A percentile compares a stretch with the other conserved stretches of the same genome.
phyloP scores from a whole-genome alignment of 2,888 invertebrate genomes.

The Meteorus cinctellus region DNA sequence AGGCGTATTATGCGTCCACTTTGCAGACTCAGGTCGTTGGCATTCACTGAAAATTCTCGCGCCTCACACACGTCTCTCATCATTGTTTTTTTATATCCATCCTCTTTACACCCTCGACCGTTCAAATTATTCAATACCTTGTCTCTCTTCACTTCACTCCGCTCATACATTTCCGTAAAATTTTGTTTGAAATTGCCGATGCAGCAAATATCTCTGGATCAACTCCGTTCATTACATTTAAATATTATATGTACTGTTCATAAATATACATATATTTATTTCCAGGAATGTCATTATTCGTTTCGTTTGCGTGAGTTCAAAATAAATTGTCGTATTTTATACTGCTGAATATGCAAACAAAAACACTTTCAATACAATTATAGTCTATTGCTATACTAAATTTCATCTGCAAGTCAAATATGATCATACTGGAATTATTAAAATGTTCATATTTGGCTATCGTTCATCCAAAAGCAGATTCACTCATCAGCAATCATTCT shows the following conservation, averaged over 20 bases:
- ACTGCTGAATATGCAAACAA: too few species aligned
- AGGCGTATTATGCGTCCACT: slow-evolving; percentile 18
- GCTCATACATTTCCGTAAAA: background rate
- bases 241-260: background rate
- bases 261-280: background rate
- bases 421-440: too few species aligned
- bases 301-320: background rate
- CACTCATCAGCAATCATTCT: too few species aligned
- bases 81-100: slow-evolving; percentile 5
- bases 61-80: background rate
- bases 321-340: background rate
- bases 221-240: background rate
- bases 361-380: too few species aligned
- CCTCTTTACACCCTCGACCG: background rate
- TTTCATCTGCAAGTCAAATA: too few species aligned
- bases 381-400: too few species aligned
- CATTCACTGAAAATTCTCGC: background rate
- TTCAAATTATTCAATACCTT: slow-evolving; percentile 1
- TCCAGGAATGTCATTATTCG: background rate
- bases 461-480: too few species aligned
- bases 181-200: slow-evolving; percentile 2
- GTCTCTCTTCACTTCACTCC: background rate
- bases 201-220: background rate
- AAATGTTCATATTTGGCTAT: too few species aligned
- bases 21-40: slow-evolving; percentile 10